A percentile compares a stretch with the other conserved stretches of the same genome.
These are phyloP conservation scores for Hoplodrina ambigua DNA, from an alignment of 2,888 invertebrate species.

Conservation along the genomic window DNA sequence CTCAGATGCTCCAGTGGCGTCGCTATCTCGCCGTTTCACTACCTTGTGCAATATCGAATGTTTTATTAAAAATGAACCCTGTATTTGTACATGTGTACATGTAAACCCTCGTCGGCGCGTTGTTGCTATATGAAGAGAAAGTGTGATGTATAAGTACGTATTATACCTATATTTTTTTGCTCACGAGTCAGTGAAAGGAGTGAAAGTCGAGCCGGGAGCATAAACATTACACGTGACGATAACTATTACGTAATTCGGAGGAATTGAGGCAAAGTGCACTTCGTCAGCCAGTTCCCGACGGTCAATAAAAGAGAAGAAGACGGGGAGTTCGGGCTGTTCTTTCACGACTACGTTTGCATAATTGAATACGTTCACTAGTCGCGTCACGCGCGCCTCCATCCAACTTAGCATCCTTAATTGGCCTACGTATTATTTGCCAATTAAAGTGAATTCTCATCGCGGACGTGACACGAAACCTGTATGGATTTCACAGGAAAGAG, in stretches of 20 bases:
- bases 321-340: conserved; percentile 77
- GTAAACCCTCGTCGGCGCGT: conserved; percentile 27
- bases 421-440: conserved; percentile 91
- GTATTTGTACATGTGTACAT: conserved; percentile 39
- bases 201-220: conserved; percentile 67
- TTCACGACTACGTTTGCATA: conserved; percentile 87
- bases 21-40: conserved; percentile 71
- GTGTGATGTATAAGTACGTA: conserved; percentile 61
- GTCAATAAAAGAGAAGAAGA: conserved; percentile 75
- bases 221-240: conserved; percentile 34
- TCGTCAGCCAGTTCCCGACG: conserved; percentile 60
- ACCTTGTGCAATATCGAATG: conserved; percentile 69
- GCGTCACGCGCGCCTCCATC: conserved; percentile 88
- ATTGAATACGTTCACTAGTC: conserved; percentile 89
- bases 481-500: conserved; percentile 78
- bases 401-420: conserved; percentile 90
- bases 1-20: conserved; percentile 72
- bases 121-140: conserved; percentile 62
- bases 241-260: conserved; percentile 40
- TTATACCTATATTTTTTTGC: conserved; percentile 58
- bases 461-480: conserved; percentile 88
- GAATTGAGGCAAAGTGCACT: conserved; percentile 50
- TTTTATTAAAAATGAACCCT: conserved; percentile 66
- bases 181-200: conserved; percentile 76
- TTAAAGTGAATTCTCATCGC: conserved; percentile 90